Conservation (phyloP, 1,140 invertebrate genomes). For the Eubasilissa regina region DNA sequence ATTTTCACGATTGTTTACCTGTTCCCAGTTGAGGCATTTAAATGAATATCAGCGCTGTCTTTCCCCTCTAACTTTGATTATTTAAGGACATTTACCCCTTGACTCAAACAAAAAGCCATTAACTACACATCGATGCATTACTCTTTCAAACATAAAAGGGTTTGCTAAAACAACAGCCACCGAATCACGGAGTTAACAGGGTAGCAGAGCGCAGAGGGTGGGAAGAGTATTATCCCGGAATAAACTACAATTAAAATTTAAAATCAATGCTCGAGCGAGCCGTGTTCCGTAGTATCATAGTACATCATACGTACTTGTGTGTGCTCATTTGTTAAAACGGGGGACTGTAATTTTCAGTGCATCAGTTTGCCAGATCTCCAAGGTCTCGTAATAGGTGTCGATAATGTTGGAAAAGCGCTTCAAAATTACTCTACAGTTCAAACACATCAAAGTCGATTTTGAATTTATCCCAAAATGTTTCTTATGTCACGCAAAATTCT, state of each 20-base stretch:
- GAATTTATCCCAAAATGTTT: conserved; percentile 22
- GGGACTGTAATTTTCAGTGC: conserved; percentile 57
- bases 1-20: conserved; percentile 31
- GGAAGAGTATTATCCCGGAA: conserved; percentile 62
- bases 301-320: conserved; percentile 39
- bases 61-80: conserved; percentile 53
- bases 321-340: conserved; percentile 58
- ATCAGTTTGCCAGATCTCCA: conserved; percentile 52
- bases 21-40: conserved; percentile 47
- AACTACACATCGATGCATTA: conserved; percentile 58
- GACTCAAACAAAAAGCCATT: conserved; percentile 58
- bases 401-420: conserved; percentile 48
- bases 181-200: conserved; percentile 38
- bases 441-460: not conserved
- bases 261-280: conserved; percentile 71
- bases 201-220: conserved; percentile 49
- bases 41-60: conserved; percentile 53
- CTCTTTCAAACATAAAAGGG: conserved; percentile 48
- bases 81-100: conserved; percentile 61
- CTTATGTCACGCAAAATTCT: not conserved
- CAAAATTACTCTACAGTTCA: conserved; percentile 9
- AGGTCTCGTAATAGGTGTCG: conserved; percentile 55
- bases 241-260: conserved; percentile 74
- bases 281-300: conserved; percentile 22
- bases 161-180: conserved; percentile 47